These are phyloP conservation scores for Xenops minutus DNA, from an alignment of 2,797 vertebrate genomes.

Conservation along the genomic window DNA sequence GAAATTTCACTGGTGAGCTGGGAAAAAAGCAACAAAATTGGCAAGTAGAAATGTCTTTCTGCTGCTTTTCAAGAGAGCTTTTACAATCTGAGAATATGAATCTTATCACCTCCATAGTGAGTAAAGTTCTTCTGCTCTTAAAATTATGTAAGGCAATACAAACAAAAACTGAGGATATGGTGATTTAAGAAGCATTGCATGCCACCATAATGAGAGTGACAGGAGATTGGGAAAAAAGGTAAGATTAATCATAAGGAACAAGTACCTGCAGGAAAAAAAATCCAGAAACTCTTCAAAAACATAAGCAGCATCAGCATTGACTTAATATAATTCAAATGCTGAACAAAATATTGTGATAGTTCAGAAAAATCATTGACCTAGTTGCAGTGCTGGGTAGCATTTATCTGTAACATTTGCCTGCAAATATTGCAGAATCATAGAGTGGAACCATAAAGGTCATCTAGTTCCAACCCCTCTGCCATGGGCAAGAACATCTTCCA, in stretches of 20 bases:
- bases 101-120: background rate
- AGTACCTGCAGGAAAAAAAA: background rate
- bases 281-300: background rate
- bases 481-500: background rate
- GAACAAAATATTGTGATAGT: background rate
- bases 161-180: background rate
- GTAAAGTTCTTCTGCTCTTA: background rate
- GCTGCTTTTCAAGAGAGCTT: background rate
- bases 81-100: background rate
- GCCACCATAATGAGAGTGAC: background rate
- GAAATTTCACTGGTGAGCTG: background rate
- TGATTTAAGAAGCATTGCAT: background rate
- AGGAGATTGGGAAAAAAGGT: background rate
- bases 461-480: background rate
- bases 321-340: background rate
- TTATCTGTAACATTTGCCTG: background rate
- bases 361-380: background rate
- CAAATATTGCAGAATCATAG: background rate
- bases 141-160: background rate
- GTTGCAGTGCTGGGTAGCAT: background rate
- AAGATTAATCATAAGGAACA: background rate
- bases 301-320: background rate
- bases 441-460: rapidly evolving
- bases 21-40: background rate
- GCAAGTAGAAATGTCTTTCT: background rate